phyloP scores from a whole-genome alignment of 1,140 invertebrate species.

The Pissodes strobi region DNA sequence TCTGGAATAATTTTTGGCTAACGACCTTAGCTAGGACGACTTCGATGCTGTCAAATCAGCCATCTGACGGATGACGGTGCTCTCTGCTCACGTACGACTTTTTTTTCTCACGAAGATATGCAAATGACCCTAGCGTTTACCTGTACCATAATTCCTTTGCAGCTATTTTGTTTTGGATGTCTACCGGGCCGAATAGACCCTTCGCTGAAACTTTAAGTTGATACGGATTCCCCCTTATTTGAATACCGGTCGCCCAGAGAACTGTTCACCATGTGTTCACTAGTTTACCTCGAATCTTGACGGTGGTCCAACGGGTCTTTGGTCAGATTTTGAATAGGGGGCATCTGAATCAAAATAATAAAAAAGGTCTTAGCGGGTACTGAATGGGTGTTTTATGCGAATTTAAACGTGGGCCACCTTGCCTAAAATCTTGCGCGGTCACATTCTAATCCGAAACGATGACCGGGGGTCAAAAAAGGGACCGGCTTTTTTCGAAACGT shows the following conservation, averaged over 20 bases:
- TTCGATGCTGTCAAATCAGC: constrained; percentile 2
- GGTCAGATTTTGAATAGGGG: constrained; percentile 34
- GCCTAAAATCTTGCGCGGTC: constrained; percentile 23
- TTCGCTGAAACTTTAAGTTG: constrained; percentile 14
- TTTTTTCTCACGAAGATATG: constrained; percentile 40
- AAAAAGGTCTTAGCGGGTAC: constrained; percentile 28
- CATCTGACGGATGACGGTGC: constrained; percentile 33
- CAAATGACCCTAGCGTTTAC: constrained; percentile 19
- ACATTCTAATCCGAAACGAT: constrained; percentile 27
- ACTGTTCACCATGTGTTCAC: constrained; percentile 1
- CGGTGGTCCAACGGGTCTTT: constrained; percentile 9
- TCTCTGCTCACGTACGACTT: constrained; percentile 3
- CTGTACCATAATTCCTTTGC: constrained; percentile 9
- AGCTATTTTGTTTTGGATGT: not conserved
- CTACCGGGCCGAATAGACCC: not conserved
- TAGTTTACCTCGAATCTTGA: not conserved
- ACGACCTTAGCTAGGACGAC: not conserved
- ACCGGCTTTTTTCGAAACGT: constrained; percentile 28
- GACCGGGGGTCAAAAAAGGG: constrained; percentile 45
- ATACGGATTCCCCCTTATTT: constrained; percentile 36
- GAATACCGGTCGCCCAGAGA: constrained; percentile 23
- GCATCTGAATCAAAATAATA: constrained; percentile 34
- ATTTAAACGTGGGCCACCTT: constrained; percentile 36
- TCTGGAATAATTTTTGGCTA: constrained; percentile 17
- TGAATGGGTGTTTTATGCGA: constrained; percentile 36